Base-by-base conservation (phyloP, 2,113 vertebrate species). In the Numenius arquata region DNA sequence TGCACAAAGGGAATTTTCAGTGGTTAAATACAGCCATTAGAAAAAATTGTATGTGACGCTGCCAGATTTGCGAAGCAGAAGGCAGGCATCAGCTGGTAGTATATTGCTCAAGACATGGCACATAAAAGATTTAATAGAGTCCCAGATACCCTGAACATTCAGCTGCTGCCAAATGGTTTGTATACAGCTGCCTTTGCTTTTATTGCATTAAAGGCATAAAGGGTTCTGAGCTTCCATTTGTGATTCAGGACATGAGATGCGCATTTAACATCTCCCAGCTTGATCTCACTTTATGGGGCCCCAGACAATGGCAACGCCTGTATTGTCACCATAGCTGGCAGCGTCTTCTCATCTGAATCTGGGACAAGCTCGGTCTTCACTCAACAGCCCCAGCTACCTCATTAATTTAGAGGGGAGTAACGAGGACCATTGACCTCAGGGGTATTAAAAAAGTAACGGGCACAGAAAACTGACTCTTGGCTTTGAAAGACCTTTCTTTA, bases 31-130 rank as follows among this genome's bases (percentile, higher is more conserved):
- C 82, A 92, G 90, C 87, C 78, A 61, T 84, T 45, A 86, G 84
- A 53, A 92, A 67, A 59, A 75, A 25, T 5, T 36, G 85, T 17
- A 40, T 17, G 75, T 58, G 36, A 67, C 5, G 55, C 73, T 95
- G 94, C 72, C 95, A 96, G 95, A 66, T 76, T 36, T 11, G 29
- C 3, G 2, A 38, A 74, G 93, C 90, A 90, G 92, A 53, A 91
- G 95, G 90, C 79, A 62, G 83, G 75, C 91, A 90, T 94, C 97
- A 96, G 91, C 93, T 88, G 94, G 94, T 34, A 61, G 58, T 1
- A 29, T 56, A 85, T 38, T 66, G 94, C 94, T 96, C 80, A 80
- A 90, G 95, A 91, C 82, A 55, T 21, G 65, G 90, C 92, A 65
- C 93, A 66, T 8, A 48, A 85, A 81, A 86, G 89, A 91, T 75